These are phyloP conservation scores for Anguilla megastoma DNA, from an alignment of 2,797 vertebrate species.

Conservation along the genomic window DNA sequence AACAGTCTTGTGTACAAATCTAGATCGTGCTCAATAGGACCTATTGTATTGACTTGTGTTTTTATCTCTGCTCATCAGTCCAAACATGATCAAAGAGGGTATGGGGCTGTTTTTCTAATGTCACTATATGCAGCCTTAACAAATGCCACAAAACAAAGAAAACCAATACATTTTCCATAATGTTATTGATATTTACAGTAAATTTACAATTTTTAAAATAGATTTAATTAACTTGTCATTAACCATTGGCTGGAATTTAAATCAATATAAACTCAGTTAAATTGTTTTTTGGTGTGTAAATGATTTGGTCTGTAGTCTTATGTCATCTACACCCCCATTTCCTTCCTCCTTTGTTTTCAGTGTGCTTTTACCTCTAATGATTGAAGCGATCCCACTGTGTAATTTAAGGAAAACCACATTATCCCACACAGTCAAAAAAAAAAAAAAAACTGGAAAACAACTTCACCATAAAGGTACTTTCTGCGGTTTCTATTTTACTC, in stretches of 20 bases:
- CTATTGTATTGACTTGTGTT: no score
- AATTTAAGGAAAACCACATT: constrained; percentile 15
- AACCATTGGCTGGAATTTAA: not conserved
- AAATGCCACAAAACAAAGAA: no score
- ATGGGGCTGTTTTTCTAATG: no score
- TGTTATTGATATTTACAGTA: no score
- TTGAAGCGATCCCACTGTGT: not conserved
- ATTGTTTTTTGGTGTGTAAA: not conserved
- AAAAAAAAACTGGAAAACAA: not conserved
- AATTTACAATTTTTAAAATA: not conserved
- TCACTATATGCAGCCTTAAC: no score
- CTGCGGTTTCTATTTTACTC: not conserved
- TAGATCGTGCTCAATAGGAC: no score
- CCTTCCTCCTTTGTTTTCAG: not conserved
- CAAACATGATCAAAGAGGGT: no score
- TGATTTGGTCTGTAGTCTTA: not conserved
- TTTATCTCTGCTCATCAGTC: no score
- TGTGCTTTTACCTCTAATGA: not conserved
- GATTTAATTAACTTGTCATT: not conserved
- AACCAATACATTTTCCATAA: no score
- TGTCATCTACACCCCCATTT: not conserved
- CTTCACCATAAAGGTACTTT: not conserved
- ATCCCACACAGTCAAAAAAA: constrained; percentile 1
- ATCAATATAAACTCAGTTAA: not conserved
- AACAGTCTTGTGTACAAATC: no score